Base-by-base conservation (phyloP, 2,797 vertebrate species). In the Enteromius afrohamiltoni region DNA sequence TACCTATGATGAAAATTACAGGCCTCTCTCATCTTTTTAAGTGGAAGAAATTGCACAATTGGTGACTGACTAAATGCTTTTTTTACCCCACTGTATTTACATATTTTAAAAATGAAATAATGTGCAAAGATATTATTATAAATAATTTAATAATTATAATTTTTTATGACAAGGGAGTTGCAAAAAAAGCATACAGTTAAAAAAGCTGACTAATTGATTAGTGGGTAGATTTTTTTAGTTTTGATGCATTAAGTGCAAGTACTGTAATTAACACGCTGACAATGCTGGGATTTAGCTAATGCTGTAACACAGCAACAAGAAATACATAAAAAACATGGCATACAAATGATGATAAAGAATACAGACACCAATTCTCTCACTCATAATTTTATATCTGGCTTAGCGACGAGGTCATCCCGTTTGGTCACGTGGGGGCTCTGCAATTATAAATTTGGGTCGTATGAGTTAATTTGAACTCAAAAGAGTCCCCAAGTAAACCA, bases 381-480 rank as follows among this genome's bases (percentile, higher is more conserved):
- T 62, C 37, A 45, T 17, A 37, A 62, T 17, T 60, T 60, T 40
- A 9, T 11, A 60, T 77, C n/a, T 45, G 9, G 1, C 2, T 77
- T 29, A 45, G 55, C 10, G 4, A 62, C 23, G 40, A 74, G 58
- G 31, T 75, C 62, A 53, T 42, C 60, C 23, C n/a, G 67, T 67
- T 76, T 26, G 34, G 71, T 76, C 60, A 68, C 62, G 68, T 16
- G 17, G 58, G 60, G n/a, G 49, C 60, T 69, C 19, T n/a, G 17
- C 4, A 77, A 68, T 77, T 77, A 83, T 34, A 77, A 47, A 83
- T 77, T 31, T 68, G 73, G 81, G 73, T 68, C 49, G 34, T 23
- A 68, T 23, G 23, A 67, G 60, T 69, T 70, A 21, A 70, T 78
- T 83, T 78, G 23, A 64, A 42, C 9, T 47, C 0, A n/a, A 0